These are phyloP conservation scores for Acrocera orbiculus DNA, from an alignment of 2,888 invertebrate species.

Conservation along the genomic window DNA sequence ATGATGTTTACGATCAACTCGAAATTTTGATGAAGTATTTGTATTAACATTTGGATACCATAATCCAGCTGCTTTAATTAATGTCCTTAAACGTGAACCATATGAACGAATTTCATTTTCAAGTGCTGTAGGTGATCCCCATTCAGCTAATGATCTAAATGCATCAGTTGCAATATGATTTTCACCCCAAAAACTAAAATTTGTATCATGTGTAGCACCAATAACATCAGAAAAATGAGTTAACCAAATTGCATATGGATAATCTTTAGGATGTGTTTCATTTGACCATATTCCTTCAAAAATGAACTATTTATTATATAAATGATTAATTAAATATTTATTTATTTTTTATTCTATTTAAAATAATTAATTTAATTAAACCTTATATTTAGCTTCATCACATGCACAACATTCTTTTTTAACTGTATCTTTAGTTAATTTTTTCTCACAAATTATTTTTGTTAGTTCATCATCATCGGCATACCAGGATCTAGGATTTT, in stretches of 20 bases:
- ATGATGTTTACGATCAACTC: slow-evolving; percentile 69
- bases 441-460: slow-evolving; percentile 61
- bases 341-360: background rate
- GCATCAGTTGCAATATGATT: slow-evolving; percentile 76
- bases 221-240: slow-evolving; percentile 96
- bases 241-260: slow-evolving; percentile 74
- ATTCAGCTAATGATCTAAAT: slow-evolving; percentile 50
- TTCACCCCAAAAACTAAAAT: slow-evolving; percentile 84
- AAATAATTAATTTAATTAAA: slow-evolving; percentile 27
- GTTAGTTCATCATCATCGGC: slow-evolving; percentile 74
- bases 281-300: slow-evolving; percentile 94
- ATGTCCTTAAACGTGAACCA: slow-evolving; percentile 57
- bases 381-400: slow-evolving; percentile 89
- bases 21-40: slow-evolving; percentile 64
- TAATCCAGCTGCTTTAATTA: slow-evolving; percentile 76
- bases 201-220: slow-evolving; percentile 79
- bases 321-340: background rate
- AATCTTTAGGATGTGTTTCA: slow-evolving; percentile 90
- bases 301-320: slow-evolving; percentile 37
- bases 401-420: slow-evolving; percentile 74
- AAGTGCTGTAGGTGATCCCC: slow-evolving; percentile 68
- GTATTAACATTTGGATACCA: slow-evolving; percentile 79
- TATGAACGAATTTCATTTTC: slow-evolving; percentile 79
- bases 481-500: slow-evolving; percentile 66
- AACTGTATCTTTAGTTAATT: slow-evolving; percentile 35